A percentile compares a stretch with the other conserved stretches of the same genome.
These are phyloP conservation scores for Cheilosia urbana DNA, from an alignment of 2,888 invertebrate species.

Conservation along the genomic window DNA sequence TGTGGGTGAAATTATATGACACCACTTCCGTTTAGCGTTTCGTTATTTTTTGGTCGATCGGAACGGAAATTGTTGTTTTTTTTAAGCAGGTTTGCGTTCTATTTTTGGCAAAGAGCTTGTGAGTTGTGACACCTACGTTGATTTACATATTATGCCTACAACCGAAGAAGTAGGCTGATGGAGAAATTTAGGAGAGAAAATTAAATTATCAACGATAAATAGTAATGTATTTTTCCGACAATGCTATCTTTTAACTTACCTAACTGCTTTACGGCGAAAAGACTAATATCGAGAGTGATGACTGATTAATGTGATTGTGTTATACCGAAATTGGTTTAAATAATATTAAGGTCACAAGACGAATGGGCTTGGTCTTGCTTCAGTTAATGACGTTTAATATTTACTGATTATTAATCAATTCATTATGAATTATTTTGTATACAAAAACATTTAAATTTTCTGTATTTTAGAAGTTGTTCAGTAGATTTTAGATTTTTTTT, in stretches of 20 bases:
- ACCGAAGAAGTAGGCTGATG: conserved; percentile 52
- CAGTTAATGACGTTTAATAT: too few species aligned
- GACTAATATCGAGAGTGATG: too few species aligned
- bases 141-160: neutral
- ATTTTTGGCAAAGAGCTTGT: conserved; percentile 61
- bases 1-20: conserved; percentile 61
- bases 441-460: too few species aligned
- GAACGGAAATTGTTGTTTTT: conserved; percentile 47
- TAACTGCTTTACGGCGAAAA: too few species aligned
- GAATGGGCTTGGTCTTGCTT: too few species aligned
- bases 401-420: too few species aligned
- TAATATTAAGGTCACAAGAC: too few species aligned
- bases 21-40: conserved; percentile 59
- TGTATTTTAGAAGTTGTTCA: too few species aligned
- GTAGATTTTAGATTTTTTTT: too few species aligned
- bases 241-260: neutral
- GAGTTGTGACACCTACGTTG: conserved; percentile 57
- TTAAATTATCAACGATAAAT: conserved; percentile 37
- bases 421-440: too few species aligned
- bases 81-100: conserved; percentile 28
- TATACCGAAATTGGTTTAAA: too few species aligned
- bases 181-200: conserved; percentile 20
- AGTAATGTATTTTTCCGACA: neutral
- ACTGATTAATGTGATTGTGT: too few species aligned
- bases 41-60: conserved; percentile 24